Percentiles rank a stretch among this genome's conserved stretches.
These are phyloP conservation scores for Micrastur ruficollis DNA, from an alignment of 2,797 vertebrate genomes.

Conservation along the genomic window DNA sequence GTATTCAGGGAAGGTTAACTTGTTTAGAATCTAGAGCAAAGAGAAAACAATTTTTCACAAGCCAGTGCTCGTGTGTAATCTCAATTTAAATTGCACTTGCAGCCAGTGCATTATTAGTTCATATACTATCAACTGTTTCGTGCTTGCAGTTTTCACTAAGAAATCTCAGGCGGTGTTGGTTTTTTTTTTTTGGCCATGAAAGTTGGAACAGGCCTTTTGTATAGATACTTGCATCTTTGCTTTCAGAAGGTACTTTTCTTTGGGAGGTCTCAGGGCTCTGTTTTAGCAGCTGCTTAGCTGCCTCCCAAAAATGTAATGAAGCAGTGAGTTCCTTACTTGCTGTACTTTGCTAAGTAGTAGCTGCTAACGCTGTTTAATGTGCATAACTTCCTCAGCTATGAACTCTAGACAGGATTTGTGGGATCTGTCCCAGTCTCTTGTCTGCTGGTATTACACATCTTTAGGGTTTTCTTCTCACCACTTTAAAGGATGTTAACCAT, in stretches of 20 bases:
- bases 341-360: neutral
- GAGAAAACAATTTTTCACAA: neutral
- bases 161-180: neutral
- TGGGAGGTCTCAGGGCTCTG: neutral
- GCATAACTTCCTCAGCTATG: neutral
- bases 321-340: neutral
- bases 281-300: neutral
- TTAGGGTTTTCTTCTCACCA: neutral
- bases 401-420: neutral
- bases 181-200: neutral
- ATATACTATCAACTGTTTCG: neutral
- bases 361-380: neutral
- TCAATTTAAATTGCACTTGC: neutral
- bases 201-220: neutral
- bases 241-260: neutral
- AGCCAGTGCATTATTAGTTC: neutral
- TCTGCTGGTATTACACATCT: neutral
- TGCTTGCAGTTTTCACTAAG: neutral
- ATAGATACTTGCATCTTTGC: neutral
- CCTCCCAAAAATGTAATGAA: neutral
- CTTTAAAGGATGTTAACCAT: neutral
- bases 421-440: neutral
- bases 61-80: neutral
- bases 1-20: neutral
- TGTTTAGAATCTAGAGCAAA: neutral